Evolutionary conservation across 2,113 vertebrate genomes (phyloP).

Genomic region (Grallaria varia): DNA sequence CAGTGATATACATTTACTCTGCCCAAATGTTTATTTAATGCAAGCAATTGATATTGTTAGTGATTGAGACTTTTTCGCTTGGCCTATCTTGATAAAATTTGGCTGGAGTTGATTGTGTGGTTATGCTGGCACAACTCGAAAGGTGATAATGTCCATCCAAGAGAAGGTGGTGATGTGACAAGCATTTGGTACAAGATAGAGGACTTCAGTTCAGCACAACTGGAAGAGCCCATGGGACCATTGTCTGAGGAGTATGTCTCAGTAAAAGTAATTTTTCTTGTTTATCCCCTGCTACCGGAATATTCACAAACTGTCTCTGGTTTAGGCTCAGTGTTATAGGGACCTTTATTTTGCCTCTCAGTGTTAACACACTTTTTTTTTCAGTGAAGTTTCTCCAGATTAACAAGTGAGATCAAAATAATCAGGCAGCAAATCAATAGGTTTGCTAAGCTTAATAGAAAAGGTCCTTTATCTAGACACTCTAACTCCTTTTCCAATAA

Average conservation of each 20-base stretch:
- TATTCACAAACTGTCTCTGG: neutral
- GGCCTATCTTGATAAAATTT: neutral
- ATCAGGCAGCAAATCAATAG: constrained; percentile 49
- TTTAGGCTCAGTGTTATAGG: neutral
- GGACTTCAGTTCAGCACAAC: neutral
- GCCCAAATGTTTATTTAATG: neutral
- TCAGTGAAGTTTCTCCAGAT: neutral
- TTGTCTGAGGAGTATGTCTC: neutral
- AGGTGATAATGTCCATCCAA: neutral
- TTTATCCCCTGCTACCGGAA: neutral
- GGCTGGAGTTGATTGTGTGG: neutral
- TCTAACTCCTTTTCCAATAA: constrained; percentile 48
- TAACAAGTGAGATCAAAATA: constrained; percentile 36
- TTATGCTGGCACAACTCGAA: neutral
- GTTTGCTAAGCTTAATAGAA: constrained; percentile 25
- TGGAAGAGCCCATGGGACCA: neutral
- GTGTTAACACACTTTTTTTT: neutral
- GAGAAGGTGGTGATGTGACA: neutral
- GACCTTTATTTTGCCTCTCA: neutral
- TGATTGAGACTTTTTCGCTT: neutral
- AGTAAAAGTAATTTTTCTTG: neutral
- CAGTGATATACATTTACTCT: neutral
- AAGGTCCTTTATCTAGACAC: neutral
- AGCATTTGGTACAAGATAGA: neutral
- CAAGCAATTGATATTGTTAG: neutral